Evolutionary conservation across 2,888 invertebrate species (phyloP).

Genomic region (Drosophila parthenogenetica): DNA sequence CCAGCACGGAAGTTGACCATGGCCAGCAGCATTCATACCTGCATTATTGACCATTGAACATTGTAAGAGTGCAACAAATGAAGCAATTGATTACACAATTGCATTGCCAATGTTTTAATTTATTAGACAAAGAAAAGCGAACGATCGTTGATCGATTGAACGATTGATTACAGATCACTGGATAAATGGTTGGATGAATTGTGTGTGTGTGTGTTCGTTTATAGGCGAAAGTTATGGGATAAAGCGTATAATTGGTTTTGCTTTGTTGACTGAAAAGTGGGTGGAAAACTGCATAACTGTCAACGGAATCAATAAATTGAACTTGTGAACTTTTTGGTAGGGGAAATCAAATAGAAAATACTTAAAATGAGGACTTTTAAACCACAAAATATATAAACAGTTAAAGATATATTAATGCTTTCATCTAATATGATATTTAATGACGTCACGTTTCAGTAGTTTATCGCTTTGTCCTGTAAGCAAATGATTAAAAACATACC

Average conservation of each 20-base stretch:
- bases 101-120: constrained; percentile 34
- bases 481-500: not conserved
- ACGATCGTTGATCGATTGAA: constrained; percentile 42
- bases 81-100: constrained; percentile 53
- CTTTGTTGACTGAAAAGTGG: constrained; percentile 48
- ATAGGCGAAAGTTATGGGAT: constrained; percentile 58
- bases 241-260: constrained; percentile 35
- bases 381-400: too few species aligned
- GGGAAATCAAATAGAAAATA: too few species aligned
- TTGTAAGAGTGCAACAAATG: constrained; percentile 40
- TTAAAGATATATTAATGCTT: too few species aligned
- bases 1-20: constrained; percentile 64
- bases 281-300: constrained; percentile 17
- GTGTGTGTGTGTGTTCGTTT: constrained; percentile 22
- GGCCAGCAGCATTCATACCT: constrained; percentile 40
- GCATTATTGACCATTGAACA: constrained; percentile 41
- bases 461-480: too few species aligned
- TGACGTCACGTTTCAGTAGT: too few species aligned
- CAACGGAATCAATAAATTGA: too few species aligned
- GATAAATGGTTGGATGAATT: constrained; percentile 12
- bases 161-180: constrained; percentile 29
- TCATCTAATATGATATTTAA: too few species aligned
- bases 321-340: too few species aligned
- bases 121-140: constrained; percentile 60
- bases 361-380: too few species aligned